A percentile compares a stretch with the other conserved stretches of the same genome.
phyloP scores from a whole-genome alignment of 2,888 invertebrate species.

The Dilophus febrilis region DNA sequence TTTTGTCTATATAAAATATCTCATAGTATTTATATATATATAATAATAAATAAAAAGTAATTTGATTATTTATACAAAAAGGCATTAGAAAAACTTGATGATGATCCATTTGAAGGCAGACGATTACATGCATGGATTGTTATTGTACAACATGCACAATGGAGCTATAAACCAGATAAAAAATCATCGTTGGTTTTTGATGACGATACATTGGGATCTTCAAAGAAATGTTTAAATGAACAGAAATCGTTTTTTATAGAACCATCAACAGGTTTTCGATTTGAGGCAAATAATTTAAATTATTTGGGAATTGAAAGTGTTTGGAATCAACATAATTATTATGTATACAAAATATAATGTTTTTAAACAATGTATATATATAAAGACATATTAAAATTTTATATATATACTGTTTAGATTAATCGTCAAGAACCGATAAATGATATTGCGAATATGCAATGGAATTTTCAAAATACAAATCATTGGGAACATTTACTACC shows the following conservation, averaged over 20 bases:
- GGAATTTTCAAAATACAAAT: slow-evolving; percentile 39
- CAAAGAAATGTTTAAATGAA: slow-evolving; percentile 18
- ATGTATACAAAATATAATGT: slow-evolving; percentile 33
- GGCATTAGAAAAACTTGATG: slow-evolving; percentile 45
- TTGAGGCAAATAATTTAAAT: slow-evolving; percentile 36
- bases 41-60: slow-evolving; percentile 3
- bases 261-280: slow-evolving; percentile 56
- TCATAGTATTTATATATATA: no score
- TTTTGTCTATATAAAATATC: no score
- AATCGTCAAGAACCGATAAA: slow-evolving; percentile 41
- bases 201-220: slow-evolving; percentile 9
- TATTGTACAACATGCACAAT: slow-evolving; percentile 33
- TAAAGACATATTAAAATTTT: no score
- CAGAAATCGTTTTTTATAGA: slow-evolving; percentile 58
- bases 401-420: slow-evolving; percentile 22
- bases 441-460: slow-evolving; percentile 37
- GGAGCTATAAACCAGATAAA: slow-evolving; percentile 12
- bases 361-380: no score
- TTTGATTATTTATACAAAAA: slow-evolving; percentile 18
- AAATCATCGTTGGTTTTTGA: no score
- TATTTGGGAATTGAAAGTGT: slow-evolving; percentile 68
- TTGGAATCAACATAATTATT: slow-evolving; percentile 78
- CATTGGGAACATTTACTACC: slow-evolving; percentile 60
- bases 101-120: slow-evolving; percentile 47
- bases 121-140: slow-evolving; percentile 75